Conservation (phyloP, 2,797 vertebrate species). For the Sparidentex hasta region DNA sequence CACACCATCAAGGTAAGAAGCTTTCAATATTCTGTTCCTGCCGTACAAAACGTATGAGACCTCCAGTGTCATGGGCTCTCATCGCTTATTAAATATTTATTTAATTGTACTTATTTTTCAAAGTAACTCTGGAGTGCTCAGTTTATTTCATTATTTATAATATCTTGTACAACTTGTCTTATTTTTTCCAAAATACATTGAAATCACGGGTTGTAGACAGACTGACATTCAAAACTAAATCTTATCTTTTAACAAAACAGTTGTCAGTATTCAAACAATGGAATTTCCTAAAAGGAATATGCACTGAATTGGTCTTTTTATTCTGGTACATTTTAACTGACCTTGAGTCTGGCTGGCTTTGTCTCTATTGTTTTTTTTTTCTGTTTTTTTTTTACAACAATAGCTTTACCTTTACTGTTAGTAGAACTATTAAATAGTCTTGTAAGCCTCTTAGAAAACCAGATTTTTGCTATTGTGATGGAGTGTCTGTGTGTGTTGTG, state of each 20-base stretch:
- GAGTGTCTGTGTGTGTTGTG: not conserved
- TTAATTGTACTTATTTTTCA: not conserved
- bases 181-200: not conserved
- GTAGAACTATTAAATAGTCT: not conserved
- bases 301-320: not conserved
- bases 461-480: not conserved
- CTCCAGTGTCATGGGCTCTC: not conserved
- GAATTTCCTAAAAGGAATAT: slow-evolving; percentile 22
- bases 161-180: not conserved
- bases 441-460: not conserved
- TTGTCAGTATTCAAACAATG: slow-evolving; percentile 18
- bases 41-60: not conserved
- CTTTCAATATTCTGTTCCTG: not conserved
- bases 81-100: slow-evolving; percentile 12
- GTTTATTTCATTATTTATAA: not conserved
- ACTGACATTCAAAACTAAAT: not conserved
- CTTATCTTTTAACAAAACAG: slow-evolving; percentile 5
- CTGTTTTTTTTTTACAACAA: slow-evolving; percentile 16
- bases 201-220: slow-evolving; percentile 1
- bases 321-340: slow-evolving; percentile 8
- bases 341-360: slow-evolving; percentile 14
- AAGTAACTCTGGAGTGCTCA: not conserved
- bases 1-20: slow-evolving; percentile 34
- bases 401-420: slow-evolving; percentile 2
- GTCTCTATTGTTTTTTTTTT: slow-evolving; percentile 1